Percentiles rank a stretch among this genome's conserved stretches.
phyloP scores from a whole-genome alignment of 2,113 vertebrate genomes.

The Hippocampus barbouri region DNA sequence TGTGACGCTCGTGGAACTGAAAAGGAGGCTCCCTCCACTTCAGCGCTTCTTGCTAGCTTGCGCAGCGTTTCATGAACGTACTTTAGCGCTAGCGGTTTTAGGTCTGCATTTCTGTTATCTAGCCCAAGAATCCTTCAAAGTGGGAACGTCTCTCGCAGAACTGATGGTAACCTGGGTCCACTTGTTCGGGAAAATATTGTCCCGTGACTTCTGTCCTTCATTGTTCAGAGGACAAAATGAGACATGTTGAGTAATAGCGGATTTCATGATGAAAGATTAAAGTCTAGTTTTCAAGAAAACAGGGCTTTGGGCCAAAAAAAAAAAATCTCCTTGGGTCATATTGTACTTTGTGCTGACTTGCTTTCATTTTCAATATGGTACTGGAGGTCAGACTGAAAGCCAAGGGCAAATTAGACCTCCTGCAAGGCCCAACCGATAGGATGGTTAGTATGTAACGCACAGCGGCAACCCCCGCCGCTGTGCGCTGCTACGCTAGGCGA shows the following conservation, averaged over 20 bases:
- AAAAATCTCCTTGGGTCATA: not conserved
- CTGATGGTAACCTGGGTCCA: no score
- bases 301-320: no score
- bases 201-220: no score
- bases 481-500: not conserved
- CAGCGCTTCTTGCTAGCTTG: no score
- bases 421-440: constrained; percentile 3
- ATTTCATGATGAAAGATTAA: no score
- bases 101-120: not conserved
- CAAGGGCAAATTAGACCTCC: constrained; percentile 37
- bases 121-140: not conserved
- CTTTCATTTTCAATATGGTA: constrained; percentile 37
- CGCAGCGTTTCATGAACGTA: no score
- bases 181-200: no score
- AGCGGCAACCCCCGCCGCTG: not conserved
- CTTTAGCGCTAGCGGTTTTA: not conserved
- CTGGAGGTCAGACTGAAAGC: constrained; percentile 34
- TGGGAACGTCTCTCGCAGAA: no score
- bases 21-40: no score
- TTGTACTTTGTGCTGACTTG: constrained; percentile 42
- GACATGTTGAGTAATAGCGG: no score
- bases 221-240: no score
- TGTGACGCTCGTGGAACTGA: not conserved
- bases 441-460: constrained; percentile 23
- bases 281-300: no score